Evolutionary conservation across 1,140 invertebrate genomes (phyloP), one percentile per base, ranked within the genome.

Genomic region (Trissolcus basalis): DNA sequence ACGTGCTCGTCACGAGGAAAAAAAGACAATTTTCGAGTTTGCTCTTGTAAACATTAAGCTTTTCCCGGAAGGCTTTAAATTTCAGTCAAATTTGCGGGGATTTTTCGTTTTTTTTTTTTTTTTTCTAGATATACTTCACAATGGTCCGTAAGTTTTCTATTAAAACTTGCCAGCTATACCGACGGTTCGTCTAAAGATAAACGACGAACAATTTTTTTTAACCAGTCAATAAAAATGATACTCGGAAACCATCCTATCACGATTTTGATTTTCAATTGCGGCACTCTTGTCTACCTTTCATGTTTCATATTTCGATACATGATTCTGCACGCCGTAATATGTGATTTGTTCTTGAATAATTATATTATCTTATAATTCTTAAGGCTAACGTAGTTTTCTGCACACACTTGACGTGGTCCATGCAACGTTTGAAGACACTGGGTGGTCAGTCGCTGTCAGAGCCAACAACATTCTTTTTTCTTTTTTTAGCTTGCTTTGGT

Each of bases 361-460:
- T 82, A 81, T 82, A 84, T 86, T 85, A 87, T 86, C 83, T 86
- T 85, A 86, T 80, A 79, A 84, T 83, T 71, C 83, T 86, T 85
- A 87, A 85, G 80, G 83, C 82, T 86, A 86, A 54, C 82, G 83
- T 86, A 85, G 80, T 79, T 85, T 82, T 83, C 73, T 84, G 80
- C 81, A 84, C 82, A 86, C 85, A 85, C 83, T 79, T 82, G 59
- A 83, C 76, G 78, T 86, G 83, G 82, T 87, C 83, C 81, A 84
- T 84, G 83, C 81, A 80, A 85, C 81, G 78, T 82, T 76, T 87
- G 83, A 86, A 86, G 84, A 86, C 85, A 86, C 84, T 86, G 82
- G 83, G 80, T 86, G 86, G 90, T 94, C 91, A 96, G 91, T 96
- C 94, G 89, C 94, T 96, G 87, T 96, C 95, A 54, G 94, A 95